Evolutionary conservation across 2,797 vertebrate species (phyloP).

Genomic region (Sparus aurata): DNA sequence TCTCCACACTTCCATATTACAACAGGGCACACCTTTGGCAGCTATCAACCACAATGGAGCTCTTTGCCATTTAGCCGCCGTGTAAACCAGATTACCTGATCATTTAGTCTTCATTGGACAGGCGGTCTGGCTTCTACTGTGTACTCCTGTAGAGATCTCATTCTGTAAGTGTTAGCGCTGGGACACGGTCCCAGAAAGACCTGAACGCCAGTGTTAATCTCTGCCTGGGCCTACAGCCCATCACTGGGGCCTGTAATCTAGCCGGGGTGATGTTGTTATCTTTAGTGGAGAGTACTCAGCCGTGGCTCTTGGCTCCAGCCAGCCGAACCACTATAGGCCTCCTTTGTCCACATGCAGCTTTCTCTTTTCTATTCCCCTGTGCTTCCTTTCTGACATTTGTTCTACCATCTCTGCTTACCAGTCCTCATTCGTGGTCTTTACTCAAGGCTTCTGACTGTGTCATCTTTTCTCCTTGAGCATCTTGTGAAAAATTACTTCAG

Average conservation of each 20-base stretch:
- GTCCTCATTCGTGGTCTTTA: constrained; percentile 17
- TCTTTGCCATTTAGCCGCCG: constrained; percentile 65
- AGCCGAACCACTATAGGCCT: constrained; percentile 39
- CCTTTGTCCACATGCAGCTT: constrained; percentile 43
- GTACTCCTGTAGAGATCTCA: constrained; percentile 70
- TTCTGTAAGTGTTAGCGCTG: constrained; percentile 69
- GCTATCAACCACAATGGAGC: constrained; percentile 56
- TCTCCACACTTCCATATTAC: constrained; percentile 62
- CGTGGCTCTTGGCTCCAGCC: constrained; percentile 50
- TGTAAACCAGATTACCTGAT: constrained; percentile 81
- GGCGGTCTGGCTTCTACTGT: constrained; percentile 63
- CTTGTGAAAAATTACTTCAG: constrained; percentile 24
- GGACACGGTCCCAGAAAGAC: constrained; percentile 74
- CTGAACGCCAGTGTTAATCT: constrained; percentile 71
- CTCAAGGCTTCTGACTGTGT: constrained; percentile 29
- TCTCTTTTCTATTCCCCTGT: constrained; percentile 1
- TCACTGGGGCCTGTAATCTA: constrained; percentile 67
- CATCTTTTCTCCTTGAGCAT: constrained; percentile 7
- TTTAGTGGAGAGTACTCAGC: constrained; percentile 73
- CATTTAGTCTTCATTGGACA: constrained; percentile 74
- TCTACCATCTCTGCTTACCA: constrained; percentile 2
- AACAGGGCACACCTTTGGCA: constrained; percentile 72
- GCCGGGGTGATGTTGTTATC: constrained; percentile 69
- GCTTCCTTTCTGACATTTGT: constrained; percentile 17
- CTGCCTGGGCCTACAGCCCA: constrained; percentile 71